phyloP scores from a whole-genome alignment of 2,888 invertebrate genomes.

The Desoria tigrina region DNA sequence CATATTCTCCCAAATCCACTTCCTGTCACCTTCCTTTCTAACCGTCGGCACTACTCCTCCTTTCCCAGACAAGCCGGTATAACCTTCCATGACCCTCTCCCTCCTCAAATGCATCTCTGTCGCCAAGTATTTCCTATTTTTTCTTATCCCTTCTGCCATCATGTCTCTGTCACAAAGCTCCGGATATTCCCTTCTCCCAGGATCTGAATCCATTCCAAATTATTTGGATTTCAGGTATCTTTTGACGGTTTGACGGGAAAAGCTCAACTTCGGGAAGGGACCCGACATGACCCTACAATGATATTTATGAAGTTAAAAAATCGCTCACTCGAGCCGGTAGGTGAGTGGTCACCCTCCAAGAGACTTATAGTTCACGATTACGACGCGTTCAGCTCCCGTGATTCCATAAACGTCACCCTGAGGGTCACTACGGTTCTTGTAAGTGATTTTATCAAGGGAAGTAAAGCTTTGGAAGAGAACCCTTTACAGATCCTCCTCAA shows the following conservation, averaged over 20 bases:
- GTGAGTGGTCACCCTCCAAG: slow-evolving; percentile 70
- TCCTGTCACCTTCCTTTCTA: no score
- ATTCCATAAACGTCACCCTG: slow-evolving; percentile 72
- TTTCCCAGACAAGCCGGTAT: no score
- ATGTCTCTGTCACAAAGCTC: background rate
- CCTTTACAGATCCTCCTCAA: slow-evolving; percentile 10
- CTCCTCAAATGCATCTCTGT: no score
- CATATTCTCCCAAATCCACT: no score
- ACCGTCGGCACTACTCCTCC: no score
- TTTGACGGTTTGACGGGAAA: slow-evolving; percentile 78
- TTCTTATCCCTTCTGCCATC: background rate
- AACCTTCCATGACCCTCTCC: no score
- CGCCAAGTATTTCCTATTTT: background rate
- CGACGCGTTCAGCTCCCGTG: slow-evolving; percentile 71
- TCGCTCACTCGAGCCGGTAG: slow-evolving; percentile 72
- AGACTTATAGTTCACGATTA: slow-evolving; percentile 72
- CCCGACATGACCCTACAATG: slow-evolving; percentile 71
- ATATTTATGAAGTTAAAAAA: slow-evolving; percentile 74
- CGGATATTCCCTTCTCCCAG: background rate
- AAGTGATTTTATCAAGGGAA: slow-evolving; percentile 55
- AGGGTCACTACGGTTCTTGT: slow-evolving; percentile 75
- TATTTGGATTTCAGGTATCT: slow-evolving; percentile 66
- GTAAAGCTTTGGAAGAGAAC: background rate
- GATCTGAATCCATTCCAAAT: no score
- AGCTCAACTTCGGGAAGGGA: slow-evolving; percentile 77